Percentiles rank a stretch among this genome's conserved stretches.
These are phyloP conservation scores for Caenorhabditis virilis DNA, from an alignment of 2,888 invertebrate species.

Conservation along the genomic window DNA sequence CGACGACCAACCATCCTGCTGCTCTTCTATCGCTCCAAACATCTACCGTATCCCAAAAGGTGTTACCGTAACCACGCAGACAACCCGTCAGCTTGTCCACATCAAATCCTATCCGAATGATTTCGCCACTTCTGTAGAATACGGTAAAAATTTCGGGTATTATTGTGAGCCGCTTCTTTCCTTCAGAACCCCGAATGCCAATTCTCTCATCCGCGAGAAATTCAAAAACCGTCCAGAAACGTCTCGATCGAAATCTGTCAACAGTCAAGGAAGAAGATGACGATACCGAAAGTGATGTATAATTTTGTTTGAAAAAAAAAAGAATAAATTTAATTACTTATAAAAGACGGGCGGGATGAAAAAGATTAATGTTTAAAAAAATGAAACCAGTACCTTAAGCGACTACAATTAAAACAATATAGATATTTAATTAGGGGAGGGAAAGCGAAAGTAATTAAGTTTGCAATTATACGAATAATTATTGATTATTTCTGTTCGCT, in stretches of 20 bases:
- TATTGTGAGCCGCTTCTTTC: neutral
- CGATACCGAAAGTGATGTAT: neutral
- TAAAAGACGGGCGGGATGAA: neutral
- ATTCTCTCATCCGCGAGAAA: neutral
- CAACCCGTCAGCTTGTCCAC: neutral
- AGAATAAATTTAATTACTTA: too few species aligned
- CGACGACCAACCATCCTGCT: constrained; percentile 11
- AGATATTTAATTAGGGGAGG: neutral
- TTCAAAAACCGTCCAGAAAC: constrained; percentile 6
- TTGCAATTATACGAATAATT: neutral
- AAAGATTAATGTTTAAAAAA: neutral
- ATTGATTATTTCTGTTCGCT: constrained; percentile 14
- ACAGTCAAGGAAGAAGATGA: constrained; percentile 24
- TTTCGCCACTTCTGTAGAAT: neutral
- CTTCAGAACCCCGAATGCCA: neutral
- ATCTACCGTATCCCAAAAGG: constrained; percentile 1
- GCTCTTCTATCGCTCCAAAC: neutral
- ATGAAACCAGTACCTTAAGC: neutral
- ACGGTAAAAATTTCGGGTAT: neutral
- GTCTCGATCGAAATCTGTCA: constrained; percentile 25
- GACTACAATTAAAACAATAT: neutral
- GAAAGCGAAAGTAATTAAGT: neutral
- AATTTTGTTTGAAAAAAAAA: too few species aligned
- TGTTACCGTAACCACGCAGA: neutral
- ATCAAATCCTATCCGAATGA: constrained; percentile 1